Conservation (phyloP, 2,113 vertebrate species). For the Lota lota region DNA sequence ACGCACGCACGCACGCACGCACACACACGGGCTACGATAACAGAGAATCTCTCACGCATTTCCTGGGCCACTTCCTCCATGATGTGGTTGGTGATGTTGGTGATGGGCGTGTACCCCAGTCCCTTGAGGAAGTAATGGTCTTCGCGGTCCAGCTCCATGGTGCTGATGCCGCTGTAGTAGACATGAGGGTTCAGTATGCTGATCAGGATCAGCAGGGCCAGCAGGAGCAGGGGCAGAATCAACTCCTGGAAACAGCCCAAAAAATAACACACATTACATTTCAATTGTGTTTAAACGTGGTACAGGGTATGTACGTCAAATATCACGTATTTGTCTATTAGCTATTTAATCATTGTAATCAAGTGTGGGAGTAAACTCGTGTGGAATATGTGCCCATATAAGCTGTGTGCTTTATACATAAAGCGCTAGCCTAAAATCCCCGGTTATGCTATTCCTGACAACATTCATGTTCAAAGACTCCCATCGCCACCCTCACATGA, state of each 20-base stretch:
- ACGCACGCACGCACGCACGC: no score
- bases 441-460: no score
- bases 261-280: background rate
- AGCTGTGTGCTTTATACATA: no score
- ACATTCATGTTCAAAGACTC: no score
- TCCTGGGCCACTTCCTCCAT: constrained; percentile 78
- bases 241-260: constrained; percentile 69
- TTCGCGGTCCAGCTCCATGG: constrained; percentile 60
- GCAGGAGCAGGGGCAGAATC: constrained; percentile 54
- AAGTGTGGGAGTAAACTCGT: no score
- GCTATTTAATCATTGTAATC: no score
- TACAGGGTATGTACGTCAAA: no score
- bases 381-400: no score
- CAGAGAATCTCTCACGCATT: constrained; percentile 59
- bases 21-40: background rate
- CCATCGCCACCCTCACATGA: background rate
- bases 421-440: no score
- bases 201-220: constrained; percentile 75
- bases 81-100: constrained; percentile 69
- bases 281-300: no score
- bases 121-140: constrained; percentile 46
- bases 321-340: no score
- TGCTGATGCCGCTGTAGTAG: constrained; percentile 65
- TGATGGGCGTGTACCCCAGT: constrained; percentile 75
- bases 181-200: constrained; percentile 73